These are phyloP conservation scores for Rhogogaster chlorosoma DNA, from an alignment of 2,888 invertebrate genomes.

Conservation along the genomic window DNA sequence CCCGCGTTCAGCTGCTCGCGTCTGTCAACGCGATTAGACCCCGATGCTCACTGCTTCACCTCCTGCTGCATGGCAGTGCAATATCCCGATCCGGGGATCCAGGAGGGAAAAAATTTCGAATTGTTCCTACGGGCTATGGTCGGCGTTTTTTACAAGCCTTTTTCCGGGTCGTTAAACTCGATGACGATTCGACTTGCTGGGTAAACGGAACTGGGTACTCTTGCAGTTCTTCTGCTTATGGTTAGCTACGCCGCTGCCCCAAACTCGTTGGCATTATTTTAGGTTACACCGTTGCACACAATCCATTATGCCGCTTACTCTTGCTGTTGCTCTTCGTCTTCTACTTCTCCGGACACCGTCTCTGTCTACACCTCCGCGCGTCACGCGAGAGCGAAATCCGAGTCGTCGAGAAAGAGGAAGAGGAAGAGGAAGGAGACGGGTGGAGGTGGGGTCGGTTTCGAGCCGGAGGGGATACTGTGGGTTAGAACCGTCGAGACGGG, in stretches of 20 bases:
- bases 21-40: neutral
- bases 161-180: neutral
- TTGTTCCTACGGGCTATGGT: neutral
- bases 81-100: neutral
- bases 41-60: neutral
- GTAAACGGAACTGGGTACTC: neutral
- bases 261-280: slow-evolving; percentile 34
- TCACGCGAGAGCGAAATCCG: slow-evolving; percentile 43
- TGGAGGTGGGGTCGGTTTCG: neutral
- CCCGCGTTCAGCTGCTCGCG: neutral
- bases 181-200: neutral
- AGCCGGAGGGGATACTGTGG: slow-evolving; percentile 25
- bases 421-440: neutral
- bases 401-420: slow-evolving; percentile 20
- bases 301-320: slow-evolving; percentile 1
- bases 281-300: slow-evolving; percentile 31
- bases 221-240: neutral
- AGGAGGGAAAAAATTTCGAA: neutral
- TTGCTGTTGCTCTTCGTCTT: neutral
- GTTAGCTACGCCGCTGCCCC: neutral
- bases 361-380: slow-evolving; percentile 1
- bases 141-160: neutral
- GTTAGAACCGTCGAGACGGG: slow-evolving; percentile 1
- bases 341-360: neutral
- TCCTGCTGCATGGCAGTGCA: neutral